A percentile compares a stretch with the other conserved stretches of the same genome.
Evolutionary conservation across 2,113 vertebrate species (phyloP).

Genomic region (Colossoma macropomum): DNA sequence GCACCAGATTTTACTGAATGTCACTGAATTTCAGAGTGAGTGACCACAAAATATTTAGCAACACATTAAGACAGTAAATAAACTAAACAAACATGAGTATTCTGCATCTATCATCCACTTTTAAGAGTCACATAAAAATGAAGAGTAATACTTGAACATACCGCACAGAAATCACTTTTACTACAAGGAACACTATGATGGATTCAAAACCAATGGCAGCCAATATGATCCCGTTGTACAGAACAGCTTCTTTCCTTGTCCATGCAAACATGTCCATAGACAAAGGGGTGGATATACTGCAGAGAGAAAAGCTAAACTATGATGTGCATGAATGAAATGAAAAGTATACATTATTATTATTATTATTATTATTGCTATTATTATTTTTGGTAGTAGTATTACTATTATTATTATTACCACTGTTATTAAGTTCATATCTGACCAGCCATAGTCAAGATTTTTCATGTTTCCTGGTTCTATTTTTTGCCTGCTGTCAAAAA

Average conservation of each 20-base stretch:
- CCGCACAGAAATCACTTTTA: conserved; percentile 86
- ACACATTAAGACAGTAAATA: neutral
- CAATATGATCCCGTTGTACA: conserved; percentile 92
- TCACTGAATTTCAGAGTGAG: too few species aligned
- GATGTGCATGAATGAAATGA: neutral
- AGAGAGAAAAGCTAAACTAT: neutral
- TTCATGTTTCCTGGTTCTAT: too few species aligned
- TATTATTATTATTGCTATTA: too few species aligned
- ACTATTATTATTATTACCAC: too few species aligned
- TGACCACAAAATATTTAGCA: too few species aligned
- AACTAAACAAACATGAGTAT: neutral
- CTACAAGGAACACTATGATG: conserved; percentile 84
- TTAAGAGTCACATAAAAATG: neutral
- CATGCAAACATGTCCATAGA: conserved; percentile 99
- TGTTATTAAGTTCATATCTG: too few species aligned
- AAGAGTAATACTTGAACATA: conserved; percentile 65
- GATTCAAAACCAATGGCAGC: conserved; percentile 88
- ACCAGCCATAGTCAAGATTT: neutral
- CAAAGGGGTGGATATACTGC: conserved; percentile 90
- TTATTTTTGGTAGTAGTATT: too few species aligned
- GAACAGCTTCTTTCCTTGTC: conserved; percentile 90
- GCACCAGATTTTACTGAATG: too few species aligned
- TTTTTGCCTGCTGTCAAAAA: too few species aligned
- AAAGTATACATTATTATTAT: too few species aligned
- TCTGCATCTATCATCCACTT: neutral